Evolutionary conservation across 2,888 invertebrate species (phyloP).

Genomic region (Ariolimax columbianus): DNA sequence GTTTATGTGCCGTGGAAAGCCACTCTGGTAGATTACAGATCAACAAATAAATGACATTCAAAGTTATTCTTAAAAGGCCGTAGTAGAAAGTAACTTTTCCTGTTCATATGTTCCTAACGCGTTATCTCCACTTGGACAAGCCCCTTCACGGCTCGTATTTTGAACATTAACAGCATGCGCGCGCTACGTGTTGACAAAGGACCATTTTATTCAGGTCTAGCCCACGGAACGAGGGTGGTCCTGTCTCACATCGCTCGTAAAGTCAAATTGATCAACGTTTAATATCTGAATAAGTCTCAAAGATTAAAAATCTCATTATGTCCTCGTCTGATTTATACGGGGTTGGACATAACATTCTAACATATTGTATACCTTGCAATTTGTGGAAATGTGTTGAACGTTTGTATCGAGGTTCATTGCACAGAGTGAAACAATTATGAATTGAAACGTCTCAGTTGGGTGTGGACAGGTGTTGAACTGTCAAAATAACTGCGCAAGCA

Average conservation of each 20-base stretch:
- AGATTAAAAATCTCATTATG: constrained; percentile 9
- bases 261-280: background rate
- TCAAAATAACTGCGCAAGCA: background rate
- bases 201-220: background rate
- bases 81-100: background rate
- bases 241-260: background rate
- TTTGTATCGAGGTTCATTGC: background rate
- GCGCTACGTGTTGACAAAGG: background rate
- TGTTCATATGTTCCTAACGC: background rate
- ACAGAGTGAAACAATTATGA: background rate
- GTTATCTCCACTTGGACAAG: constrained; percentile 9
- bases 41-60: background rate
- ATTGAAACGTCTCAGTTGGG: background rate
- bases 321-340: background rate
- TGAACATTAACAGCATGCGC: background rate
- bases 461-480: background rate
- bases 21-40: background rate
- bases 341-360: too few relatives aligned
- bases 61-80: background rate
- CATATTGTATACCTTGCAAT: background rate
- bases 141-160: constrained; percentile 9
- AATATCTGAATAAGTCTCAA: constrained; percentile 27
- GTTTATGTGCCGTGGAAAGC: background rate
- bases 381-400: background rate
- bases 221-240: constrained; percentile 33